A percentile compares a stretch with the other conserved stretches of the same genome.
phyloP scores from a whole-genome alignment of 92 coral and sea anemone species.

The Phymanthus crucifer region DNA sequence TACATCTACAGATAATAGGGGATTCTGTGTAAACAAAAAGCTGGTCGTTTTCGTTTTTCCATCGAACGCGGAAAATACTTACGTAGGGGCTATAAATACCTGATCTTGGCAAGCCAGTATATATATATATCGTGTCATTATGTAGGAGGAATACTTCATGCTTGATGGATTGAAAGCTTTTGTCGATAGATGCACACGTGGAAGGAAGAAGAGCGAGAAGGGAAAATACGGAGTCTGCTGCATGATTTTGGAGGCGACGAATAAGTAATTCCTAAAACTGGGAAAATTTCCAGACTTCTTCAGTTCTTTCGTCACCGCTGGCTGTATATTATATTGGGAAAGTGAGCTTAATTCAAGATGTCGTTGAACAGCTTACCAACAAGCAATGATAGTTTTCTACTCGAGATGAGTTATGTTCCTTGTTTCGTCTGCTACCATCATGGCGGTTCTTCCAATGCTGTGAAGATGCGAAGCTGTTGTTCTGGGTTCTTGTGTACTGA shows the following conservation, averaged over 20 bases:
- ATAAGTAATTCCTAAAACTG: too few species aligned
- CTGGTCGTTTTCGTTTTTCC: background rate
- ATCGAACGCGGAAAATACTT: constrained; percentile 22
- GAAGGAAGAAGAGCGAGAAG: background rate
- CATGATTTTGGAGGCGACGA: too few species aligned
- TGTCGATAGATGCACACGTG: background rate
- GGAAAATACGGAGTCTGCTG: background rate
- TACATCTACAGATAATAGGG: background rate
- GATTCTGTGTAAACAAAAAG: background rate
- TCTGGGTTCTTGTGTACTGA: constrained; percentile 60
- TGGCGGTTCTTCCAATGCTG: constrained; percentile 54
- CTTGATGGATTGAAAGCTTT: background rate
- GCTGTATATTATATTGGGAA: background rate
- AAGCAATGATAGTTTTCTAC: constrained; percentile 44
- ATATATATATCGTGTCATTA: background rate
- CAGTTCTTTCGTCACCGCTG: background rate
- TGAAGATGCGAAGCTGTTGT: constrained; percentile 68
- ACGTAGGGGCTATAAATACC: constrained; percentile 15
- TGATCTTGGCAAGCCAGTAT: background rate
- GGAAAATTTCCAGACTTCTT: too few species aligned
- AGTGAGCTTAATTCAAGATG: constrained; percentile 15
- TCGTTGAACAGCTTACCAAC: constrained; percentile 26
- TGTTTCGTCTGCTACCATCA: constrained; percentile 74
- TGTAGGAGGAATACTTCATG: background rate
- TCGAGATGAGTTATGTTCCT: constrained; percentile 55